Evolutionary conservation across 2,797 vertebrate species (phyloP), one percentile per base, ranked within the genome.

Genomic region (Tachyglossus aculeatus): DNA sequence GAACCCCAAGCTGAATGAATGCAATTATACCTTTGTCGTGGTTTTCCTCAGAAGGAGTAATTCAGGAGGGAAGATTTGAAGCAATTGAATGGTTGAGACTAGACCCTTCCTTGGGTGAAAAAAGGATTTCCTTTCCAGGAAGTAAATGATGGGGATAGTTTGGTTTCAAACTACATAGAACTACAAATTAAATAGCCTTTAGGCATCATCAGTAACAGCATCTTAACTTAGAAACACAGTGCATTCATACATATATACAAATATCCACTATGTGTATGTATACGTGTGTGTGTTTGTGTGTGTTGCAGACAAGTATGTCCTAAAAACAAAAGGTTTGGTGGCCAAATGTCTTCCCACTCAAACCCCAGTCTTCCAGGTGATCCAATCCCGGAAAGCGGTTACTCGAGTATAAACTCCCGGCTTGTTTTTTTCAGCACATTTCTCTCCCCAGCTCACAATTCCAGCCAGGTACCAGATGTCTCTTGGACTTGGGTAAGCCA

Each of bases 391-490:
- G 40, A 90, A 92, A 47, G 88, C 79, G 31, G 92, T 93, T 67
- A 93, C 89, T 71, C 83, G 74, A 0, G 63, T 74, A n/a, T 94
- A 94, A 34, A 94, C 89, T 16, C 93, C 93, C 9, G 93, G 93
- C 60, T 92, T 93, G 52, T 93, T 91, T 53, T 19, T 44, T 70
- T 83, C 79, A 59, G 85, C 91, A 74, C 93, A 94, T 10, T 93
- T 88, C 25, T 71, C 63, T 70, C 92, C 90, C 92, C 91, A 93
- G 80, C 93, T 94, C 62, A 94, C 93, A 74, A 91, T 87, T 79
- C 92, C 93, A 65, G 86, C 88, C 50, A 94, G 92, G 57, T 89
- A 92, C 92, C 92, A 94, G 71, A 90, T 92, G 66, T 87, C 83
- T 83, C 86, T 86, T 77, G 81, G 84, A 67, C 92, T 88, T 0